Base-by-base conservation (phyloP, 2,113 vertebrate species). In the Phylloscopus whistleri region DNA sequence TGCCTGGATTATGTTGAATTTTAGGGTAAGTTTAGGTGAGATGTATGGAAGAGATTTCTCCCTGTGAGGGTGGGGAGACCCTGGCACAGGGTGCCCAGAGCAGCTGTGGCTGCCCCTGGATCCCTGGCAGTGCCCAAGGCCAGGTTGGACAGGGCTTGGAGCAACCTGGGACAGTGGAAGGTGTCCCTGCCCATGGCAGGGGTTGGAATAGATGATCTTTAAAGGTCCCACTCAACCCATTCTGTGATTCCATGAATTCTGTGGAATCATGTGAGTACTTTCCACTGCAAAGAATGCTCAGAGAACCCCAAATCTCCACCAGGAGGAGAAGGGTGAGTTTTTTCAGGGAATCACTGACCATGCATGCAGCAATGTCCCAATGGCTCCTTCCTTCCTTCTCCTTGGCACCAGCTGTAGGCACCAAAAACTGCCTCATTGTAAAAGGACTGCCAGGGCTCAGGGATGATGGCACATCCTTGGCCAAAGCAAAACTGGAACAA, bases 61-160 rank as follows among this genome's bases (percentile, higher is more conserved):
- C 30, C 72, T 84, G 7, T 16, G 55, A 55, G 30, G 41, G 55
- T 19, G 48, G 11, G 1, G 0, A 62, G 26, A 17, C 30, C 21
- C 35, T 83, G 79, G 70, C 70, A 62, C 24, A 41, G 69, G 11
- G 2, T 41, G 19, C 20, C 39, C 87, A 60, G 53, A 18, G 46
- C 0, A 82, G 39, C 55, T 62, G 70, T 48, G 70, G 78, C 20
- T 76, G 70, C 48, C 26, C 48, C 79, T 75, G 35, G 31, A 49
- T 63, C 63, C 31, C 41, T 84, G 87, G 22, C 0, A 63, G 22
- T 76, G 87, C 0, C 28, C 63, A 31, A 43, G 39, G 62, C 17
- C 21, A 20, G 78, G 13, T 0, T 76, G 48, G 60, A 74, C 0
- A 0, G 27, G 16, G 28, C 10, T 66, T 3, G 33, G 41, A 76